Evolutionary conservation across 2,113 vertebrate species (phyloP), one percentile per base, ranked within the genome.

Genomic region (Pteropus alecto): DNA sequence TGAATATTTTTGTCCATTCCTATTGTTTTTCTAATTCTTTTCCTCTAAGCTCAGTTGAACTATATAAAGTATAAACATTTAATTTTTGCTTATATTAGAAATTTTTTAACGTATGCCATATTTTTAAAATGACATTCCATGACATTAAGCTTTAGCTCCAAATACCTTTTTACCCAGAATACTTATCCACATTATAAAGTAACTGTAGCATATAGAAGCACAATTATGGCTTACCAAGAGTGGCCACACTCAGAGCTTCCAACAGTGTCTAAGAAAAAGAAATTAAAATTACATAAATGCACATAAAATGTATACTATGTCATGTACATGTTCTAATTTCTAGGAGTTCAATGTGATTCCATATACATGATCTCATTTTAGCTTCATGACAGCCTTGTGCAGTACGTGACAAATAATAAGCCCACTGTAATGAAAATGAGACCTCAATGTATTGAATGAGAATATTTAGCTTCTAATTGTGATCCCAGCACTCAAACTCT

Each of bases 191-290:
- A 78, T 61, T 63, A 74, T 90, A 94, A 87, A 76, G 26, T 48
- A 83, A 91, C 12, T 83, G 1, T 85, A 70, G 78, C 21, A 95
- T 26, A 68, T 0, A 87, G 60, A 93, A 93, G 6, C 26, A 96
- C 56, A 76, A 93, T 84, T 88, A 91, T 8, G 15, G 88, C 97
- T 99, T 98, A 99, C 99, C 98, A 95, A 99, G 98, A 97, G 99
- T 98, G 73, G 99, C 99, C 96, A 99, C 98, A 90, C 99, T 99
- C 58, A 99, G 84, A 3, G 99, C 99, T 98, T 99, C 99, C 97
- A 99, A 97, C 24, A 99, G 79, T 0, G 99, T 99, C 99, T 99
- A 97, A 43, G 97, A 97, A 96, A 97, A 96, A 96, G 33, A 82
- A 51, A 97, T 21, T 28, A 76, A 87, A 94, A 94, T 97, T 84